Base-by-base conservation (phyloP, 2,888 invertebrate genomes). In the Melipona bicolor region DNA sequence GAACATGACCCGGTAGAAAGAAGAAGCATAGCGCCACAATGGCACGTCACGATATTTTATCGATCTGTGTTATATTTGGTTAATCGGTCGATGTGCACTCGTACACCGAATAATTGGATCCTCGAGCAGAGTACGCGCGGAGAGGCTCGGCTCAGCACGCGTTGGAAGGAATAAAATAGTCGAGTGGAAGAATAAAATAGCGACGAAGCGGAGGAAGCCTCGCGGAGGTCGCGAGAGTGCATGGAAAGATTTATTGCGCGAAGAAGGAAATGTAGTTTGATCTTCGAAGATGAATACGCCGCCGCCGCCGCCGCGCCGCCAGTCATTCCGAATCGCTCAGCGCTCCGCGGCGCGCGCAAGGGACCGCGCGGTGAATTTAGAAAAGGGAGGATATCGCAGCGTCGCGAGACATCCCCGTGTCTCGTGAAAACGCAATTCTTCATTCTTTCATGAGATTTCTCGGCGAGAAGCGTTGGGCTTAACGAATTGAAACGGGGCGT, bases 351-450 rank as follows among this genome's bases (percentile, higher is more conserved):
- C 36, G 54, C 65, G 82, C 81, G 84, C 71, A 72, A 82, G 74
- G 75, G 61, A 64, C 67, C 70, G 61, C 24, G 43, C 72, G 72
- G 67, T 82, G 83, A 89, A 89, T 90, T 89, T 86, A 86, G 64
- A 87, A 67, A 70, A 81, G 72, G 80, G 80, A 65, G 65, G 64
- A 43, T n/a, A n/a, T 43, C 43, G 65, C 27, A 13, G 27, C 64
- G 32, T 64, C 59, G n/a, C 78, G 80, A 77, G 81, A 77, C 81
- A 89, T 9, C 9, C 78, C 87, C 81, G 75, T 78, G 79, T 81
- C 83, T 86, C 77, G 77, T 74, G 74, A 74, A 83, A 89, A 86
- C 79, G 80, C 87, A 78, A 90, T 87, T 77, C 84, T 73, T 82
- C 71, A 77, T 80, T 81, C 85, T 79, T 76, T 85, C 83, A 56